Base-by-base conservation (phyloP, 2,888 invertebrate genomes). In the Heterodera filipjevi region DNA sequence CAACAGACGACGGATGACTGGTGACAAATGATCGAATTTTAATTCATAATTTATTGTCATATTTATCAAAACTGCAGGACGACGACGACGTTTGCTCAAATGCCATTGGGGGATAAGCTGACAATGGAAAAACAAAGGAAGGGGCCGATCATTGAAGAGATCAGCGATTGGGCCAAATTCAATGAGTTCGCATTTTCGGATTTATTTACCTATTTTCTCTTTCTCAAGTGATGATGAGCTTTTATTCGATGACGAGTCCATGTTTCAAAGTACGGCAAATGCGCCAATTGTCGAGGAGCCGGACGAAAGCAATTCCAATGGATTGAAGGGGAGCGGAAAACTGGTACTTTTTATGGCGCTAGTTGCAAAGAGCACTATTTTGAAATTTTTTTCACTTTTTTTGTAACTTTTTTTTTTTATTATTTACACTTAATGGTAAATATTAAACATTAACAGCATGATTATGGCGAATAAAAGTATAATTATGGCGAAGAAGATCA, bases 231-330 rank as follows among this genome's bases (percentile, higher is more conserved):
- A 68, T 16, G 68, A 68, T 19, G 33, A 68, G 39, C 39, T 39
- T 32, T 16, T 33, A 22, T 68, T 68, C 33, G 68, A 68, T 22
- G 68, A 33, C 68, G 68, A 33, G 33, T 68, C 27, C 12, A 68
- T 8, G 33, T 59, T 59, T 27, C 12, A 32, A 35, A 32, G 8
- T 19, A 6, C 68, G 68, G 22, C 22, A 3, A 33, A 14, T 35
- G 33, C 68, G 33, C 68, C 68, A 68, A 68, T 68, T 68, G 33
- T 68, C 6, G 68, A 68, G 33, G 68, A 68, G 33, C 68, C 68
- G 22, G 68, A 32, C 16, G 68, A 68, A 68, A 12, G 35, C 22
- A 66, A 32, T 66, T 22, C 66, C 14, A 66, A 10, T n/a, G 66
- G 22, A 12, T 5, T 3, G 66, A 32, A 19, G 27, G 49, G 49